Evolutionary conservation across 2,113 vertebrate species (phyloP).

Genomic region (Tachycineta bicolor): DNA sequence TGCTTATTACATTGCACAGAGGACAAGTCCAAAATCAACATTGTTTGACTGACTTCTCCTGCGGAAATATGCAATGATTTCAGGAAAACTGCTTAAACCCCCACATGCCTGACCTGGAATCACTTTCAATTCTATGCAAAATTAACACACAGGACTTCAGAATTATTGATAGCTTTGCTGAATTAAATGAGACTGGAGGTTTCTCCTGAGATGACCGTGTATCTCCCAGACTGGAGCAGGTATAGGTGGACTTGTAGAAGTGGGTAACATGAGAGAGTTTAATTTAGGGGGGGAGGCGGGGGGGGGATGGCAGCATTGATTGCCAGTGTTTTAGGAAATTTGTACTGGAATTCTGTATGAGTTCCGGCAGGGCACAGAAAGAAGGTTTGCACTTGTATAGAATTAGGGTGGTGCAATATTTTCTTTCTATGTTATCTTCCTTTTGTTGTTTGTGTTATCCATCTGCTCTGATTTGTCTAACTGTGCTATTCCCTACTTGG

Average conservation of each 20-base stretch:
- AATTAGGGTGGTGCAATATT: background rate
- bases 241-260: background rate
- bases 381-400: background rate
- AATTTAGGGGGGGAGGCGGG: background rate
- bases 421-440: background rate
- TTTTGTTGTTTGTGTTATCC: background rate
- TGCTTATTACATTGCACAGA: background rate
- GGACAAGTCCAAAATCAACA: background rate
- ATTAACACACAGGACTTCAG: background rate
- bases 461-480: background rate
- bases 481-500: background rate
- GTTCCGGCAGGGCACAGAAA: background rate
- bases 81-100: background rate
- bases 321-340: background rate
- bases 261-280: background rate
- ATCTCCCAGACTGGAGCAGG: background rate
- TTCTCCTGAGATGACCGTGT: accelerated
- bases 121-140: background rate
- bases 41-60: background rate
- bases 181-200: background rate
- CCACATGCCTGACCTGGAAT: background rate
- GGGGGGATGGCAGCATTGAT: background rate
- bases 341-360: background rate
- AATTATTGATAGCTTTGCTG: background rate
- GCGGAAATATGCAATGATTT: background rate